phyloP scores from a whole-genome alignment of 2,113 vertebrate species.

The Calidris pugnax region DNA sequence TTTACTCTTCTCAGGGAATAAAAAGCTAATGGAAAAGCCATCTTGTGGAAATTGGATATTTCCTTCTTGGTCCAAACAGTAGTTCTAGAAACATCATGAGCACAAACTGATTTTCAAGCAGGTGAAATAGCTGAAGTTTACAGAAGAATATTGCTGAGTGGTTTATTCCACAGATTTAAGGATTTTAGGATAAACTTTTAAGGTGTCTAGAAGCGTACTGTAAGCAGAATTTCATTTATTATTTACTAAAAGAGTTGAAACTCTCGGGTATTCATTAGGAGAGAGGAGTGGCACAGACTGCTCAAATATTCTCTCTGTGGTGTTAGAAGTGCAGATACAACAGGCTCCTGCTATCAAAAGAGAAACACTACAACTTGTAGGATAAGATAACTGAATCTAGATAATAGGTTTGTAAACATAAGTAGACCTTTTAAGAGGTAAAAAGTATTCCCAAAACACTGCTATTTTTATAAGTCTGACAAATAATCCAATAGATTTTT shows the following conservation, averaged over 20 bases:
- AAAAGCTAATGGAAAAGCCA: neutral
- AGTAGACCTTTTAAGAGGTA: neutral
- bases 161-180: neutral
- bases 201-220: neutral
- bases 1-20: neutral
- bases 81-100: neutral
- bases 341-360: slow-evolving; percentile 8
- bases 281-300: neutral
- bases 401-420: slow-evolving; percentile 30
- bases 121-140: neutral
- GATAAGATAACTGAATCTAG: neutral
- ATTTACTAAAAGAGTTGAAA: slow-evolving; percentile 51
- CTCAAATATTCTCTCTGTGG: slow-evolving; percentile 44
- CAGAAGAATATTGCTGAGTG: neutral
- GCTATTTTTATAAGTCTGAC: neutral
- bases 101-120: neutral
- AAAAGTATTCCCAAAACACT: neutral
- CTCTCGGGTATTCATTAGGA: slow-evolving; percentile 49
- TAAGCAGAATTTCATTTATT: slow-evolving; percentile 50
- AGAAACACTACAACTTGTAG: neutral
- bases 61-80: neutral
- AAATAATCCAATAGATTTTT: neutral
- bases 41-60: neutral
- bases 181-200: slow-evolving; percentile 32
- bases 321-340: neutral